These are phyloP conservation scores for Podilymbus podiceps DNA, from an alignment of 2,113 vertebrate genomes.

Conservation along the genomic window DNA sequence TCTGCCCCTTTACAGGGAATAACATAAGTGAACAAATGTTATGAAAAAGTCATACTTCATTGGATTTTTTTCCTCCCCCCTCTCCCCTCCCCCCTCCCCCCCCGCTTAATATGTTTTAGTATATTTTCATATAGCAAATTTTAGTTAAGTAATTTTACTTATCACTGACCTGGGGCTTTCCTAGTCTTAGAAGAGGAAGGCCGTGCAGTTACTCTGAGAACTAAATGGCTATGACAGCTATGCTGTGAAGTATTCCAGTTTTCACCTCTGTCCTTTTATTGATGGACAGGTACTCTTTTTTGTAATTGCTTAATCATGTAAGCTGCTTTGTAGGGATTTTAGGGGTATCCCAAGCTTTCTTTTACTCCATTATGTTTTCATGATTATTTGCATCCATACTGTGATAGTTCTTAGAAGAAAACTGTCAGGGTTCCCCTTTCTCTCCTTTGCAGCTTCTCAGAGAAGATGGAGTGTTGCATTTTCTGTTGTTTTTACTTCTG, in stretches of 20 bases:
- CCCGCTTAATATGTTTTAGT: neutral
- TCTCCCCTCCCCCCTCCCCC: no score
- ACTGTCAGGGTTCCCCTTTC: neutral
- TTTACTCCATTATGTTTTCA: neutral
- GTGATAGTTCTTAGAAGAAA: neutral
- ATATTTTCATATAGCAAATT: constrained; percentile 12
- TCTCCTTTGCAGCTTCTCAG: neutral
- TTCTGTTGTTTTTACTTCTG: neutral
- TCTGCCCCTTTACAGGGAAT: neutral
- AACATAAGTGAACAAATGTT: neutral
- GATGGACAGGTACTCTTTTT: neutral
- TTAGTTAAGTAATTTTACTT: neutral
- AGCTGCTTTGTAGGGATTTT: neutral
- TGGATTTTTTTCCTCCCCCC: neutral
- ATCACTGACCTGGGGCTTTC: constrained; percentile 9
- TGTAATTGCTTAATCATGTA: neutral
- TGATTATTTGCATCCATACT: neutral
- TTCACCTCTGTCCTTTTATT: neutral
- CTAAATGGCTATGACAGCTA: neutral
- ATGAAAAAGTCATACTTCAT: neutral
- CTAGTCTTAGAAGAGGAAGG: neutral
- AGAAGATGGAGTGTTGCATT: neutral
- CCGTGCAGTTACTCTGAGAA: constrained; percentile 3
- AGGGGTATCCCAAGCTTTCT: neutral
- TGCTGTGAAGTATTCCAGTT: neutral